Conservation (phyloP, 2,888 invertebrate species). For the Lingula anatina region DNA sequence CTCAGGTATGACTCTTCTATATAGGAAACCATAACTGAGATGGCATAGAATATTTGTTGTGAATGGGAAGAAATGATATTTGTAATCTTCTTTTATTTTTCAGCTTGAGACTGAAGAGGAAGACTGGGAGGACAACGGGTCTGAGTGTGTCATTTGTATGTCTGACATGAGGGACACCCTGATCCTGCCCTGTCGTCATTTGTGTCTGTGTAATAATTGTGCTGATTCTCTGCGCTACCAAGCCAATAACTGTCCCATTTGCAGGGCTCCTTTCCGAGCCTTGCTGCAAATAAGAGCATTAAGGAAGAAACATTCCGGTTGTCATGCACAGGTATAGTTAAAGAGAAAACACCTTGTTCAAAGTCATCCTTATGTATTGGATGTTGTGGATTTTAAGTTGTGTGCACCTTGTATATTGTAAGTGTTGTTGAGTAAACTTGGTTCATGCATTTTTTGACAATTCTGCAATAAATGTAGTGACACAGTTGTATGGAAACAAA, state of each 20-base stretch:
- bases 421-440: too few species aligned
- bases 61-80: too few species aligned
- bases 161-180: slow-evolving; percentile 95
- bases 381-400: too few species aligned
- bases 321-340: slow-evolving; percentile 15
- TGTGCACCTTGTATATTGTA: too few species aligned
- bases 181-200: slow-evolving; percentile 92
- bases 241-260: slow-evolving; percentile 98
- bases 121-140: slow-evolving; percentile 60
- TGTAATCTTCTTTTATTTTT: not conserved
- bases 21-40: too few species aligned
- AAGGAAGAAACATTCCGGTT: slow-evolving; percentile 60
- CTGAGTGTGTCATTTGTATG: slow-evolving; percentile 99
- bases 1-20: too few species aligned
- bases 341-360: not conserved
- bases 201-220: slow-evolving; percentile 94
- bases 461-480: too few species aligned
- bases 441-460: too few species aligned
- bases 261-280: slow-evolving; percentile 98
- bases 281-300: slow-evolving; percentile 91
- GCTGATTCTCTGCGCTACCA: slow-evolving; percentile 89
- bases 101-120: slow-evolving; percentile 38
- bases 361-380: not conserved
- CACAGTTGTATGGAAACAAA: too few species aligned
- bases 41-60: too few species aligned